Conservation (phyloP, 2,797 vertebrate genomes). For the Alca torda region DNA sequence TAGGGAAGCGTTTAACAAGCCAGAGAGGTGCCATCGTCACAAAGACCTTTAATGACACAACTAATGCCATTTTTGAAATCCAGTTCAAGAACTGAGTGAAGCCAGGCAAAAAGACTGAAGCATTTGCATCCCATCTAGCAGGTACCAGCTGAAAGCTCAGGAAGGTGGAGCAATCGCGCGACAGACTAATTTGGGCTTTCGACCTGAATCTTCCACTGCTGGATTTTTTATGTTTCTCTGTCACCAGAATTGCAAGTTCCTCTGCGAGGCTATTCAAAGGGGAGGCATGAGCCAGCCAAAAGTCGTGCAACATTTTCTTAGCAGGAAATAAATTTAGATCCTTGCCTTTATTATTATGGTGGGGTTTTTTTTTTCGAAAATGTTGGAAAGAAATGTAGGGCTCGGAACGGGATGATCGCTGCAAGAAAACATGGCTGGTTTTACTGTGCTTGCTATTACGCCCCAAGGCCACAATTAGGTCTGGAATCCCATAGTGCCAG, state of each 20-base stretch:
- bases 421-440: neutral
- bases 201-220: neutral
- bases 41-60: neutral
- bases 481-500: constrained; percentile 25
- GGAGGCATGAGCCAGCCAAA: neutral
- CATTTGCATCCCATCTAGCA: neutral
- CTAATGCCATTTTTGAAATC: neutral
- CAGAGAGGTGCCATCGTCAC: neutral
- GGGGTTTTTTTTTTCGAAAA: neutral
- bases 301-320: constrained; percentile 1
- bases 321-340: neutral
- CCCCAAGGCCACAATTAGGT: constrained; percentile 45
- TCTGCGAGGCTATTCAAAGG: neutral
- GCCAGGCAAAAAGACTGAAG: neutral
- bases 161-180: neutral
- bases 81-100: neutral
- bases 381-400: neutral
- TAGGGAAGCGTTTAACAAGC: neutral
- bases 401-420: neutral
- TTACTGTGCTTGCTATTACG: neutral
- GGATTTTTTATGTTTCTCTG: neutral
- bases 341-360: neutral
- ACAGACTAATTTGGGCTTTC: neutral
- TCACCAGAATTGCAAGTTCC: neutral
- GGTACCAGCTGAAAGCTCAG: neutral